Evolutionary conservation across 2,797 vertebrate species (phyloP).

Genomic region (Halcyon leucocephala): DNA sequence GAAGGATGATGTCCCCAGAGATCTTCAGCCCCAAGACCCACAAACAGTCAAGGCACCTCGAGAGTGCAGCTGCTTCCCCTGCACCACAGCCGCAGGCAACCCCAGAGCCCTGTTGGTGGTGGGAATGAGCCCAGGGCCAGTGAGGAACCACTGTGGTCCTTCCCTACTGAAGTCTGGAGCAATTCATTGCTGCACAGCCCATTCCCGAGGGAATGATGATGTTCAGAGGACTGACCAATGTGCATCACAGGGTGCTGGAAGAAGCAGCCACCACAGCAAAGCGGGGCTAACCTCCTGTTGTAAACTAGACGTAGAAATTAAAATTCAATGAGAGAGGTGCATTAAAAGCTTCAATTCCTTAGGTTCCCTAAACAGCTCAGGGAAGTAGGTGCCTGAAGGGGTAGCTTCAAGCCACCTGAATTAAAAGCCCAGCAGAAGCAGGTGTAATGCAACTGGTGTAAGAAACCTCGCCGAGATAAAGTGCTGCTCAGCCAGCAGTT

Average conservation of each 20-base stretch:
- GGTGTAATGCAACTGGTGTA: background rate
- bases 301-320: background rate
- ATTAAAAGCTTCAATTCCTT: background rate
- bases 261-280: background rate
- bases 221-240: background rate
- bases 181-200: background rate
- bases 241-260: background rate
- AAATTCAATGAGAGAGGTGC: background rate
- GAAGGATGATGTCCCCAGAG: background rate
- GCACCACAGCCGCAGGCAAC: background rate
- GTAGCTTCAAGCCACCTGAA: background rate
- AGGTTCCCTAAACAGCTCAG: background rate
- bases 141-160: background rate
- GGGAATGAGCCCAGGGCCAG: background rate
- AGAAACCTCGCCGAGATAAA: accelerated
- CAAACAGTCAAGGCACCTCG: accelerated
- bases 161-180: accelerated
- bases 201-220: background rate
- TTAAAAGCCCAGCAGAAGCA: background rate
- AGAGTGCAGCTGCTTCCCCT: background rate
- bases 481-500: background rate
- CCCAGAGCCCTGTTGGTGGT: background rate
- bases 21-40: background rate
- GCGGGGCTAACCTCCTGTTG: background rate
- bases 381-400: background rate